These are phyloP conservation scores for Boulengeromyrus knoepffleri DNA, from an alignment of 2,113 vertebrate genomes.

Conservation along the genomic window DNA sequence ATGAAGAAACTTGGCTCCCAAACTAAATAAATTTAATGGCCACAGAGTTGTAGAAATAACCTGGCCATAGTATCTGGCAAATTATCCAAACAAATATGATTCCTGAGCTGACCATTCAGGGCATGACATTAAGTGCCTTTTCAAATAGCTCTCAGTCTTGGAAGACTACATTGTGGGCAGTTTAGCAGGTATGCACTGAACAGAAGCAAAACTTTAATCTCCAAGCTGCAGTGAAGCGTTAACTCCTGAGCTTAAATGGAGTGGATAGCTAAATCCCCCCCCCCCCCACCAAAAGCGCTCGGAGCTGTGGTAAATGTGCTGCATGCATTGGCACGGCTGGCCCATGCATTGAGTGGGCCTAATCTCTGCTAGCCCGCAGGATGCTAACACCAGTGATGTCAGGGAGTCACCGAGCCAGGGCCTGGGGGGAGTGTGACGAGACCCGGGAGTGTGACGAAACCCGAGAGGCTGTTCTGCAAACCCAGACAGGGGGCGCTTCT, in stretches of 20 bases:
- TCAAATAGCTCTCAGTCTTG: not conserved
- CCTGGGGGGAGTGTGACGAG: conserved; percentile 35
- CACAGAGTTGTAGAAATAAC: not conserved
- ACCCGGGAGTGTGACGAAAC: conserved; percentile 42
- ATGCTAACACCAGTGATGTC: not conserved
- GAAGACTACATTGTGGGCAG: not conserved
- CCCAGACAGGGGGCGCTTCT: conserved; percentile 20
- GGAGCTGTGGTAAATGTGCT: not conserved
- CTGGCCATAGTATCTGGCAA: not conserved
- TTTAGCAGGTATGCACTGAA: not conserved
- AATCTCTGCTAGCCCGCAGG: not conserved
- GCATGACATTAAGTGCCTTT: not conserved
- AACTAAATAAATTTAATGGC: not conserved
- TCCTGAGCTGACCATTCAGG: not conserved
- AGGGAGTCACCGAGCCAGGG: conserved; percentile 8
- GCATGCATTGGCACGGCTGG: not conserved
- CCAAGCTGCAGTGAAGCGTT: not conserved
- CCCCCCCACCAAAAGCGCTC: not conserved
- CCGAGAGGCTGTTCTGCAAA: conserved; percentile 30
- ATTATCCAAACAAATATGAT: not conserved
- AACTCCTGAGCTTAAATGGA: not conserved
- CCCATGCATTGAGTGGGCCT: not conserved
- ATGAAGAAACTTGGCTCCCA: not conserved
- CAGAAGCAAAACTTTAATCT: not conserved
- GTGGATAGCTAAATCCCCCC: not conserved